phyloP scores from a whole-genome alignment of 92 coral and sea anemone species.

The Chrysogorgia sp. region DNA sequence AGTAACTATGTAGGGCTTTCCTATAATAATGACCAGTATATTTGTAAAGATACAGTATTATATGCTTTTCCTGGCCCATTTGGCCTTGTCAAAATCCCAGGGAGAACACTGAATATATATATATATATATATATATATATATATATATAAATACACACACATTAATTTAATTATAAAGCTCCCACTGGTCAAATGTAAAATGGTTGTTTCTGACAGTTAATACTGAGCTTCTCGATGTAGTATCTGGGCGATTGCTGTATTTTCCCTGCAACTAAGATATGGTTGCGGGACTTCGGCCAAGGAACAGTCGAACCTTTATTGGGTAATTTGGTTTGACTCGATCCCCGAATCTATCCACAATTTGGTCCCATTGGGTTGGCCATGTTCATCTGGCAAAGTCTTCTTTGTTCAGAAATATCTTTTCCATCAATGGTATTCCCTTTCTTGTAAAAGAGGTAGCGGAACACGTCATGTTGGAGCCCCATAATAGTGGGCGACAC shows the following conservation, averaged over 20 bases:
- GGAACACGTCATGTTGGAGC: slow-evolving; percentile 37
- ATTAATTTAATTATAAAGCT: not conserved
- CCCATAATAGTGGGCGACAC: slow-evolving; percentile 1
- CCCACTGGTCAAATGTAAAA: not conserved
- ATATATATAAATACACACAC: not conserved
- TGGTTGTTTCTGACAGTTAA: slow-evolving; percentile 17
- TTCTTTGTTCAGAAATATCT: not conserved
- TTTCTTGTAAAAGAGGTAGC: slow-evolving; percentile 1
- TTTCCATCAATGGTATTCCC: slow-evolving; percentile 7
- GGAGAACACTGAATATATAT: not conserved
- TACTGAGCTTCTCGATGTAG: slow-evolving; percentile 2
- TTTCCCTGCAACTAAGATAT: not conserved
- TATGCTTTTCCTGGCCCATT: no score
- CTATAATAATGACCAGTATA: no score
- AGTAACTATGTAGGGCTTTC: no score
- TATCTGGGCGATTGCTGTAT: slow-evolving; percentile 7
- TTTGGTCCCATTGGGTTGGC: not conserved
- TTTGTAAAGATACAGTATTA: no score
- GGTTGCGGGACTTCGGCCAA: slow-evolving; percentile 9
- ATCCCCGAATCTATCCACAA: slow-evolving; percentile 12
- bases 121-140: no score
- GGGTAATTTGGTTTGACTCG: slow-evolving; percentile 6
- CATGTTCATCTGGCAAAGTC: slow-evolving; percentile 14
- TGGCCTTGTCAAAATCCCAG: no score
- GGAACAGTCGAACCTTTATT: not conserved